These are phyloP conservation scores for Phalacrocorax carbo DNA, from an alignment of 2,113 vertebrate genomes.

Conservation along the genomic window DNA sequence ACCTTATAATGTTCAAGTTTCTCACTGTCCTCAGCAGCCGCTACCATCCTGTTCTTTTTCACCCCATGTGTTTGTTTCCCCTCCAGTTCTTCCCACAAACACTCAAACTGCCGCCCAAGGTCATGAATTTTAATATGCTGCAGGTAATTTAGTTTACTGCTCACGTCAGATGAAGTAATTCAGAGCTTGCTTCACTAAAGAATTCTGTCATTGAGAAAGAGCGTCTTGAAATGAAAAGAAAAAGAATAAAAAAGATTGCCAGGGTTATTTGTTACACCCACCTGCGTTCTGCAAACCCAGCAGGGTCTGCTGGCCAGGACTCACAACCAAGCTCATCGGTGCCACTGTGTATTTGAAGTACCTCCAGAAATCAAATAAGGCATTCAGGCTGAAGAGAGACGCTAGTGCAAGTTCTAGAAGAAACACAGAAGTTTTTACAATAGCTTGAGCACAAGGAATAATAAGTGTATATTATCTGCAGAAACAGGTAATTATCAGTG, in stretches of 20 bases:
- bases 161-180: neutral
- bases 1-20: neutral
- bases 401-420: slow-evolving; percentile 83
- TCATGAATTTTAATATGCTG: neutral
- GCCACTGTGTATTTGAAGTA: slow-evolving; percentile 94
- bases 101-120: neutral
- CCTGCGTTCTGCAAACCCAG: slow-evolving; percentile 82
- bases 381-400: slow-evolving; percentile 90
- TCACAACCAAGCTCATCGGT: slow-evolving; percentile 79
- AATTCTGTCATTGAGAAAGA: neutral
- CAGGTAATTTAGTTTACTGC: neutral
- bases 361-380: slow-evolving; percentile 94
- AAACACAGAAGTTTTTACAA: neutral
- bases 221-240: neutral
- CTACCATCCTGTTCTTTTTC: neutral
- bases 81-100: neutral
- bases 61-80: fast-evolving
- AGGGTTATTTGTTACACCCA: neutral
- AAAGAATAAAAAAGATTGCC: too few relatives aligned
- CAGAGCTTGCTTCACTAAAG: neutral
- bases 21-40: neutral
- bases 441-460: fast-evolving
- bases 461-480: fast-evolving
- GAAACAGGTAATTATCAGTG: neutral
- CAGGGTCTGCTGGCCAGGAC: slow-evolving; percentile 84